These are phyloP conservation scores for Chironex yamaguchii DNA, from an alignment of 30 jellyfish, hydroid and myxozoan genomes.

Conservation along the genomic window DNA sequence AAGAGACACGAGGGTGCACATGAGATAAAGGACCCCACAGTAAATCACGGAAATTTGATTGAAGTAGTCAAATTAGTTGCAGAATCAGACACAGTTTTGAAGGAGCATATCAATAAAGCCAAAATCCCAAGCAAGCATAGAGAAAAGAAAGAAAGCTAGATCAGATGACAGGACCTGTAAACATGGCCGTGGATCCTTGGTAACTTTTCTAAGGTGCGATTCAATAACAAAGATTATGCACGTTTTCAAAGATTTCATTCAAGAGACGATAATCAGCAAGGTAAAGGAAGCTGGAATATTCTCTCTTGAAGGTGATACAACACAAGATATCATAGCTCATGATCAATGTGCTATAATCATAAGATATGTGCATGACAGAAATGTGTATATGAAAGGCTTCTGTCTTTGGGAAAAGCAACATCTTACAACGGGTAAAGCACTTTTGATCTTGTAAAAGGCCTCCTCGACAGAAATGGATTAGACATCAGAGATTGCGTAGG, in stretches of 20 bases:
- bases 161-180: not conserved
- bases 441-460: conserved; percentile 11
- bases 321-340: conserved; percentile 22
- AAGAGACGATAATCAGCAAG: conserved; percentile 7
- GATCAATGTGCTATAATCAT: not conserved
- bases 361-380: conserved; percentile 5
- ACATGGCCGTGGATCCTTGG: conserved; percentile 57
- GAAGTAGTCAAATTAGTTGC: conserved; percentile 23
- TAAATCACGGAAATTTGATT: too few species aligned
- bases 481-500: conserved; percentile 45
- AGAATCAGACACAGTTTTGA: conserved; percentile 10
- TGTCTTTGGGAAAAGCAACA: conserved; percentile 32
- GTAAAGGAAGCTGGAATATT: not conserved
- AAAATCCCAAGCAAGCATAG: conserved; percentile 2
- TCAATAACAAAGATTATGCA: conserved; percentile 1
- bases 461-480: conserved; percentile 1
- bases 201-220: conserved; percentile 19
- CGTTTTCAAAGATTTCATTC: conserved; percentile 14
- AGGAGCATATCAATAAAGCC: conserved; percentile 21
- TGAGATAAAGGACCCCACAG: not conserved
- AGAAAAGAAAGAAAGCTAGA: too few species aligned
- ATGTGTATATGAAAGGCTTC: conserved; percentile 32
- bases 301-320: conserved; percentile 18
- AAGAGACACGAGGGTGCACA: conserved; percentile 39
- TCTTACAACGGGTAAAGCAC: conserved; percentile 19